A percentile compares a stretch with the other conserved stretches of the same genome.
phyloP scores from a whole-genome alignment of 1,140 invertebrate species.

The Idris sp. region DNA sequence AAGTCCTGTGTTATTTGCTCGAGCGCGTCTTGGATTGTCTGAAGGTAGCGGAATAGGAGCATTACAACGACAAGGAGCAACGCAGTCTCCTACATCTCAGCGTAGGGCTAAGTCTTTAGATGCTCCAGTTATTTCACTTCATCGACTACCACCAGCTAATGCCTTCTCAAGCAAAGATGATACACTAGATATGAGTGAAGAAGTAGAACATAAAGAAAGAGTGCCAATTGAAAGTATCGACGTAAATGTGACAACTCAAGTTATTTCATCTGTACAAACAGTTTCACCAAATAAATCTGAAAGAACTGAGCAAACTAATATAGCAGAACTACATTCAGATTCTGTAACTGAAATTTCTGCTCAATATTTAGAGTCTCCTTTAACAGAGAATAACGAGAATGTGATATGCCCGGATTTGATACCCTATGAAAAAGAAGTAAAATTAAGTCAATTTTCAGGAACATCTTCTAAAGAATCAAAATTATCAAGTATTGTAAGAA shows the following conservation, averaged over 20 bases:
- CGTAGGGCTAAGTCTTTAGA: constrained; percentile 89
- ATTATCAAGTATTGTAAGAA: constrained; percentile 56
- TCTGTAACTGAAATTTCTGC: constrained; percentile 75
- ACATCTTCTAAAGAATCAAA: constrained; percentile 44
- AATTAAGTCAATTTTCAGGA: constrained; percentile 35
- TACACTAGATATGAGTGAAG: constrained; percentile 84
- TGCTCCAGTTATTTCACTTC: constrained; percentile 87
- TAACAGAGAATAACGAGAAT: constrained; percentile 74
- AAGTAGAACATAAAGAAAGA: constrained; percentile 82
- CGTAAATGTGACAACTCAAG: constrained; percentile 64
- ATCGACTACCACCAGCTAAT: constrained; percentile 87
- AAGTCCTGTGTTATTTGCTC: constrained; percentile 87
- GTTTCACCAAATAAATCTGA: constrained; percentile 71
- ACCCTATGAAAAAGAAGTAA: constrained; percentile 69
- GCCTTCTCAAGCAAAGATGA: constrained; percentile 93
- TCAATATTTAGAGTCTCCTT: constrained; percentile 73
- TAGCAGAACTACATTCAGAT: constrained; percentile 73
- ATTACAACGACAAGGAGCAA: constrained; percentile 85
- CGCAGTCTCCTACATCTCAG: constrained; percentile 85
- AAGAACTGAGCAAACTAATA: constrained; percentile 70
- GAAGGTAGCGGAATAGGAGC: constrained; percentile 87
- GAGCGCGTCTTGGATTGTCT: constrained; percentile 86
- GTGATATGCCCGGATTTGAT: constrained; percentile 69
- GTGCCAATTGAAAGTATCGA: constrained; percentile 36
- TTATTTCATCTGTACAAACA: too few species aligned